These are phyloP conservation scores for Balaenoptera acutorostrata DNA, from an alignment of 2,113 vertebrate genomes.

Conservation along the genomic window DNA sequence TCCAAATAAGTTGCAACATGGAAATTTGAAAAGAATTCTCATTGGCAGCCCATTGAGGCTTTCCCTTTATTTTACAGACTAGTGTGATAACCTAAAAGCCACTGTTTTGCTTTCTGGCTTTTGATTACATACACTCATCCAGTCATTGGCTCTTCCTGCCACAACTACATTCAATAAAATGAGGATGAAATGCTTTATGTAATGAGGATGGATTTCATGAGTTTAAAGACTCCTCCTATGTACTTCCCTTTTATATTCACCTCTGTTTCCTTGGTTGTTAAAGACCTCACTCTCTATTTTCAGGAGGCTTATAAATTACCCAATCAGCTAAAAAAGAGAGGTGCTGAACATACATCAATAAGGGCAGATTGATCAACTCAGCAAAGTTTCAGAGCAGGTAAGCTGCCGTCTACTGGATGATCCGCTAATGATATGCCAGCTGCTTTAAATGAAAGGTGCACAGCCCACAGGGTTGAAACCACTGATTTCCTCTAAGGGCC, in stretches of 20 bases:
- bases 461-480: background rate
- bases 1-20: background rate
- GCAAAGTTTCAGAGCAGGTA: background rate
- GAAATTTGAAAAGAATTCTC: conserved; percentile 1
- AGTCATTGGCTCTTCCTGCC: background rate
- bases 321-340: background rate
- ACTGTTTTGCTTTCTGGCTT: background rate
- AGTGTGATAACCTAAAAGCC: background rate
- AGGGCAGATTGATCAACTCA: background rate
- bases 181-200: background rate
- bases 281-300: background rate
- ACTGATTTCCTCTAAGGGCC: background rate
- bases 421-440: background rate
- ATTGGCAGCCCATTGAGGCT: background rate
- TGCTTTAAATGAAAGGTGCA: background rate
- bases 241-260: background rate
- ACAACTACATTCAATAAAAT: background rate
- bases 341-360: background rate
- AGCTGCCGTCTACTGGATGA: background rate
- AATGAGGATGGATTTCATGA: background rate
- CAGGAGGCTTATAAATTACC: background rate
- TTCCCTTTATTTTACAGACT: background rate
- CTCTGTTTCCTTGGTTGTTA: background rate
- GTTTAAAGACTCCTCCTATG: background rate
- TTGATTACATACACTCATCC: background rate